phyloP scores from a whole-genome alignment of 2,888 invertebrate species.

The Protophormia terraenovae region DNA sequence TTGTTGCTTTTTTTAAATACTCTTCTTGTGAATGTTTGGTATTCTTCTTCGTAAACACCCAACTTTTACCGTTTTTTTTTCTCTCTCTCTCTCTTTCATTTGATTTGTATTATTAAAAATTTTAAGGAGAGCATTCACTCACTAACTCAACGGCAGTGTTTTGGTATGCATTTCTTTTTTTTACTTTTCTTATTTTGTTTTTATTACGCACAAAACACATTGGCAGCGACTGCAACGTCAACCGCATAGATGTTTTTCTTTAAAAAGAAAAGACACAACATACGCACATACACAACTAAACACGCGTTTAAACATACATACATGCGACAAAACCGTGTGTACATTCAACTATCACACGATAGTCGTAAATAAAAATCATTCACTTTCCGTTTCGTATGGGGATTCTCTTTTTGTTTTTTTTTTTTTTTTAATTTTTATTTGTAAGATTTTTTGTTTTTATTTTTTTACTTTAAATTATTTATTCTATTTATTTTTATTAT shows the following conservation, averaged over 20 bases:
- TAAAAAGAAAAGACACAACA: background rate
- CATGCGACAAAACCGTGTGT: background rate
- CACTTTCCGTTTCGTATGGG: slow-evolving; percentile 61
- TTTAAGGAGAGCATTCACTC: slow-evolving; percentile 28
- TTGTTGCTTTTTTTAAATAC: slow-evolving; percentile 10
- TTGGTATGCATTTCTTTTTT: slow-evolving; percentile 40
- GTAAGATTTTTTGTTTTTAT: background rate
- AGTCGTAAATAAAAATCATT: slow-evolving; percentile 53
- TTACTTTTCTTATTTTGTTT: slow-evolving; percentile 3
- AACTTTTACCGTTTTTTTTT: slow-evolving; percentile 66
- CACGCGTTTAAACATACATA: background rate
- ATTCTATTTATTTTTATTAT: slow-evolving; percentile 8
- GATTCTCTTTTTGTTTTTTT: background rate
- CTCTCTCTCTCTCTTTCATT: slow-evolving; percentile 31
- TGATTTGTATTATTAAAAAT: slow-evolving; percentile 18
- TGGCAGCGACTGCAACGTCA: background rate
- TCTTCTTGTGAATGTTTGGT: slow-evolving; percentile 53
- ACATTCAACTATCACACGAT: slow-evolving; percentile 50
- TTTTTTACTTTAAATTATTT: background rate
- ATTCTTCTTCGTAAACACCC: slow-evolving; percentile 66
- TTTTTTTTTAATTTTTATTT: background rate
- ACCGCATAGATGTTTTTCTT: slow-evolving; percentile 35
- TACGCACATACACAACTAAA: background rate
- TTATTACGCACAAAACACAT: slow-evolving; percentile 51
- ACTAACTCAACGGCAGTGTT: no score